Base-by-base conservation (phyloP, 1,140 invertebrate genomes). In the Cyclina sinensis region DNA sequence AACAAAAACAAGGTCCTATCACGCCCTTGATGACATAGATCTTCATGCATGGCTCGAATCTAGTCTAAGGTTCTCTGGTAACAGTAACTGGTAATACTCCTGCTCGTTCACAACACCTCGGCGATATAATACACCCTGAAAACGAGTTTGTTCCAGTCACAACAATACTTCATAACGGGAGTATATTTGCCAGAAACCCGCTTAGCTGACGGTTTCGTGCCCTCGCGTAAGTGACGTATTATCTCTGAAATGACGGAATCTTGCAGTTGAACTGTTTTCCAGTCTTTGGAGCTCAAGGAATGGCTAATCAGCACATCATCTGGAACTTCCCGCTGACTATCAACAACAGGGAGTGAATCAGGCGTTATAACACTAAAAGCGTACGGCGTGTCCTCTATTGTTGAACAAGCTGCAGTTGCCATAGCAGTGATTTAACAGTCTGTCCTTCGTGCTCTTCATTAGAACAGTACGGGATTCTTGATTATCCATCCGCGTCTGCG, bases 201-300 rank as follows among this genome's bases (percentile, higher is more conserved):
- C 30, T 65, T 7, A 65, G 62, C n/a, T 27, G 62, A 27, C 62
- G 62, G 62, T 65, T n/a, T 65, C 7, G 62, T 65, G 62, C 62
- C 62, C 7, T 65, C 11, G 7, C n/a, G 9, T 11, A 65, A 11
- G 30, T 65, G 62, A n/a, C n/a, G 7, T 11, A 65, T n/a, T 9
- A 65, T 11, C n/a, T 9, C n/a, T 9, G 5, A 21, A 18, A 86
- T 43, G 9, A 35, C 35, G 21, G 57, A 21, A 70, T 86, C 83
- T 43, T 65, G 24, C 0, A 27, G 2, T 48, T 83, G 83, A 46
- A 21, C 37, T 30, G 51, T 39, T 87, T 57, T 79, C 82, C 85
- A 90, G 30, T 90, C 84, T 16, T 43, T 76, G 12, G 73, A 76
- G 39, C 73, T 76, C 73, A 68, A 73, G 51, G 27, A 46, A n/a